These are phyloP conservation scores for Uria aalge DNA, from an alignment of 2,113 vertebrate species.

Conservation along the genomic window DNA sequence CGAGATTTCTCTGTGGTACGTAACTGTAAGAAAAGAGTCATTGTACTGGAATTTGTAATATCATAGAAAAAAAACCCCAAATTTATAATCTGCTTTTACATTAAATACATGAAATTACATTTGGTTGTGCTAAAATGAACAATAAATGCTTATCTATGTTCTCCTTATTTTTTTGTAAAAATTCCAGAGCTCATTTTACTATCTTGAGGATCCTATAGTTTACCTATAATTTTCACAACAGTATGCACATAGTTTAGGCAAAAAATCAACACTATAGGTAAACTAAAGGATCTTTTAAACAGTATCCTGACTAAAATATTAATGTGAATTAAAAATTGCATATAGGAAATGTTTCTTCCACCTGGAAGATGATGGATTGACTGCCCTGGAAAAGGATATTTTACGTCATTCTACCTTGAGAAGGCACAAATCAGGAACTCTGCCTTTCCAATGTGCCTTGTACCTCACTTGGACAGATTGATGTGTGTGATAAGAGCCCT, in stretches of 20 bases:
- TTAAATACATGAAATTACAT: neutral
- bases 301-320: neutral
- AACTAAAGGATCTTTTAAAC: neutral
- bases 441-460: neutral
- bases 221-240: neutral
- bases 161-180: neutral
- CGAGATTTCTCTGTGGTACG: neutral
- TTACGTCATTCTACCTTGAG: neutral
- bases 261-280: neutral
- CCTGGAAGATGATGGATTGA: neutral
- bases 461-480: neutral
- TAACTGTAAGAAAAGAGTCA: neutral
- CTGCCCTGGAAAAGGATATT: neutral
- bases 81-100: neutral
- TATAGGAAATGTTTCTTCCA: neutral
- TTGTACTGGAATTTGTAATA: neutral
- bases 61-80: neutral
- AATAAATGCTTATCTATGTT: neutral
- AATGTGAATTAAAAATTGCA: neutral
- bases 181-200: neutral
- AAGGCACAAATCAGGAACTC: neutral
- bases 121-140: neutral
- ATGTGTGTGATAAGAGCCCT: neutral
- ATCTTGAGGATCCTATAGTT: neutral
- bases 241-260: neutral